phyloP scores from a whole-genome alignment of 1,140 invertebrate genomes.

The Lasioglossum baleicum region DNA sequence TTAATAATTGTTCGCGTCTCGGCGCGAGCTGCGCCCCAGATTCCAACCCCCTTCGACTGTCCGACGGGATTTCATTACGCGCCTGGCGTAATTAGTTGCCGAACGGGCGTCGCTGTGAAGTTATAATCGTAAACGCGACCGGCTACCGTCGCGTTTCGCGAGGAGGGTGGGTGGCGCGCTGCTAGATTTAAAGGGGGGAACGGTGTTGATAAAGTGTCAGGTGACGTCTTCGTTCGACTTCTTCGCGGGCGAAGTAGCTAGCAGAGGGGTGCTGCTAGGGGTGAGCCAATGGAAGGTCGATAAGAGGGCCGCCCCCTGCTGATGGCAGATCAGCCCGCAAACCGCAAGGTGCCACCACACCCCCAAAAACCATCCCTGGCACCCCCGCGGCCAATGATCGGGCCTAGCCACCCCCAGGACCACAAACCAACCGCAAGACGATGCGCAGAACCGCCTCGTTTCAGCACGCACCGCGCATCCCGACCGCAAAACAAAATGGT shows the following conservation, averaged over 20 bases:
- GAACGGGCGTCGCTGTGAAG: neutral
- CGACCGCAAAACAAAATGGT: conserved; percentile 80
- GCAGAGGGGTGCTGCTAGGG: conserved; percentile 15
- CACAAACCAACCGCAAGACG: conserved; percentile 81
- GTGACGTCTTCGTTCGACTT: conserved; percentile 48
- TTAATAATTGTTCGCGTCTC: conserved; percentile 12
- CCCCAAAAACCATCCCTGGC: conserved; percentile 77
- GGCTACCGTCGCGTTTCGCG: neutral
- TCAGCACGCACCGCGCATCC: conserved; percentile 69
- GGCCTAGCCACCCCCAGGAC: conserved; percentile 77
- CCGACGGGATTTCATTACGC: conserved; percentile 11
- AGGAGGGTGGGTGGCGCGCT: too few species aligned
- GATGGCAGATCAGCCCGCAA: conserved; percentile 78
- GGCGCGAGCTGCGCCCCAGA: neutral
- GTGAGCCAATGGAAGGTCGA: conserved; percentile 71
- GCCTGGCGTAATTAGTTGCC: neutral
- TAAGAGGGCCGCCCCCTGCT: conserved; percentile 74
- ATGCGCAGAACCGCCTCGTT: conserved; percentile 78
- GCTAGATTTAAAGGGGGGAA: neutral
- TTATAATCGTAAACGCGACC: conserved; percentile 2
- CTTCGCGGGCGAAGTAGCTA: conserved; percentile 32
- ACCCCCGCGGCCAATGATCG: conserved; percentile 80
- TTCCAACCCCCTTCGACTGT: conserved; percentile 1
- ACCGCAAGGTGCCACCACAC: conserved; percentile 80
- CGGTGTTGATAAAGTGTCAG: neutral